Percentiles rank a stretch among this genome's conserved stretches.
phyloP scores from a whole-genome alignment of 1,140 invertebrate genomes.

The Ostrea edulis region DNA sequence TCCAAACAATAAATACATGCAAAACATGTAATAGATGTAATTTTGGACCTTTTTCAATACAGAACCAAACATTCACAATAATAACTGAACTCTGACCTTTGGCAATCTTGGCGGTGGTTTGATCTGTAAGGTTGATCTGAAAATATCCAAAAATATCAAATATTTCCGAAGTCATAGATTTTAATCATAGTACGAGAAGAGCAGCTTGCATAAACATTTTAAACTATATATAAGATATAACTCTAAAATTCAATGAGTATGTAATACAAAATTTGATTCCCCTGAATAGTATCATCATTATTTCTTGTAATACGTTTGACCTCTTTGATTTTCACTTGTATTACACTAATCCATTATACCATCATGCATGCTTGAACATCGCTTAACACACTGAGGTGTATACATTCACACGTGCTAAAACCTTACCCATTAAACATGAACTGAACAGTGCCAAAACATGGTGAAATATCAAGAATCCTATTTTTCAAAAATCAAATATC shows the following conservation, averaged over 20 bases:
- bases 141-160: constrained; percentile 51
- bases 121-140: constrained; percentile 72
- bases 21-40: too few relatives aligned
- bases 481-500: background rate
- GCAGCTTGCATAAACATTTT: too few relatives aligned
- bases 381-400: background rate
- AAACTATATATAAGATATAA: too few relatives aligned
- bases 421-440: background rate
- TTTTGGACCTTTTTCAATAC: too few relatives aligned
- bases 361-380: background rate
- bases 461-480: background rate
- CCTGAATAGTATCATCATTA: too few relatives aligned
- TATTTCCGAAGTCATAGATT: background rate
- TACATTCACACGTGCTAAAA: background rate
- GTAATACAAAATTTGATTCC: too few relatives aligned
- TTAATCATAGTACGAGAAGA: background rate
- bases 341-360: background rate
- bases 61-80: too few relatives aligned
- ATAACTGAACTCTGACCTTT: constrained; percentile 59
- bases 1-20: too few relatives aligned
- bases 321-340: background rate
- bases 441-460: background rate
- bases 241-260: too few relatives aligned
- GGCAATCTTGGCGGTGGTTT: constrained; percentile 66
- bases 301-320: background rate